A percentile compares a stretch with the other conserved stretches of the same genome.
Evolutionary conservation across 2,888 invertebrate genomes (phyloP).

Genomic region (Tinea pellionella): DNA sequence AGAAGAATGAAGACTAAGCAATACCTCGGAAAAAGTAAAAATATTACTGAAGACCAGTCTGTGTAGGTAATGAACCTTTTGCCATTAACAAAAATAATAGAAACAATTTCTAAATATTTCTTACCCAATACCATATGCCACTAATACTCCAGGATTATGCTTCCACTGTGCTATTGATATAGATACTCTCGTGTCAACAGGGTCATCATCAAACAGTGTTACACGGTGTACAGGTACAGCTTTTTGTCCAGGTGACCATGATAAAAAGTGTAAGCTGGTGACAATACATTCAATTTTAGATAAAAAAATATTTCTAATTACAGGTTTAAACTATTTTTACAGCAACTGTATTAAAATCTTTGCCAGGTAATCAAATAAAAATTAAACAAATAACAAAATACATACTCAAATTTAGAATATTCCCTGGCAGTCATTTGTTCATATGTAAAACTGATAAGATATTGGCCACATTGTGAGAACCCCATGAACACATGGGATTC

Average conservation of each 20-base stretch:
- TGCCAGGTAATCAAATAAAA: no score
- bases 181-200: conserved; percentile 69
- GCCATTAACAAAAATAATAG: no score
- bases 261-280: conserved; percentile 53
- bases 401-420: conserved; percentile 59
- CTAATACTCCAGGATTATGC: conserved; percentile 67
- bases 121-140: conserved; percentile 71
- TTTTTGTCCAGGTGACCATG: conserved; percentile 54
- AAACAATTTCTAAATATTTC: no score
- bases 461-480: conserved; percentile 93
- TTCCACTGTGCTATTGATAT: conserved; percentile 75
- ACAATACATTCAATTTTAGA: conserved; percentile 12
- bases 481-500: conserved; percentile 93
- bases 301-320: conserved; percentile 20
- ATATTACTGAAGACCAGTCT: no score
- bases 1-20: no score
- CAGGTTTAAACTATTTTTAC: no score
- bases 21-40: no score
- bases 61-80: no score
- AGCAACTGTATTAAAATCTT: no score
- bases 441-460: conserved; percentile 88
- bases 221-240: conserved; percentile 62
- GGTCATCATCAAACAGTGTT: conserved; percentile 72
- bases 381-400: conserved; percentile 16
- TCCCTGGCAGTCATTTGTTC: conserved; percentile 44